Conservation (phyloP, 2,797 vertebrate species). For the Numenius phaeopus region DNA sequence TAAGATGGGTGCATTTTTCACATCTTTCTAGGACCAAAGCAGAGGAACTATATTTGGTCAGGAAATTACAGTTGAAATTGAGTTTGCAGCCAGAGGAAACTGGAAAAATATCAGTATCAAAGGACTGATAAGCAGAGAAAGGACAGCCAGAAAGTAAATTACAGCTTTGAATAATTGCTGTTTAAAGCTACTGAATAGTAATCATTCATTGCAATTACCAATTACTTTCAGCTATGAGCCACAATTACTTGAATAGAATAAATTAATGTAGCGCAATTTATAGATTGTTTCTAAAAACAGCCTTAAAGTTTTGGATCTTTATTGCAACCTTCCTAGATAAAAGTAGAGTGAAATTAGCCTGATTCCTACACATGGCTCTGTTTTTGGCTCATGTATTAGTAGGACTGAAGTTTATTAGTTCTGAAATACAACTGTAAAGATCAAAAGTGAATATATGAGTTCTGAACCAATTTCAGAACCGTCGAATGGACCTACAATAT, state of each 20-base stretch:
- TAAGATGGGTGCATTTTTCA: background rate
- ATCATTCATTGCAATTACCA: background rate
- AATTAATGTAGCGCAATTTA: background rate
- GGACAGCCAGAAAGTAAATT: conserved; percentile 1
- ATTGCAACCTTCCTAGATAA: background rate
- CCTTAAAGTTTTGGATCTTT: background rate
- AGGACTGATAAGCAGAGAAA: background rate
- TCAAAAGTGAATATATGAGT: background rate
- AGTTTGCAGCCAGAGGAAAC: conserved; percentile 2
- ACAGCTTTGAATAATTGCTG: background rate
- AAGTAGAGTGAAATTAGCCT: background rate
- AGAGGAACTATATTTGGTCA: background rate
- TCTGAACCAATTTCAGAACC: background rate
- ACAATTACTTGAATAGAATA: background rate
- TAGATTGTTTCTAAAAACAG: background rate
- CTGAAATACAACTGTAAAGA: background rate
- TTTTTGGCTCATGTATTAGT: background rate
- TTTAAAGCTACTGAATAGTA: conserved; percentile 2
- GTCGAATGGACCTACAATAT: background rate
- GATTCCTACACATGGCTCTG: background rate
- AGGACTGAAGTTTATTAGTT: background rate
- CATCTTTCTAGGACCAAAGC: background rate
- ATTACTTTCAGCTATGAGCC: background rate
- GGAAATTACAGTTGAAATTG: background rate
- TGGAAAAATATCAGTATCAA: background rate